Conservation (phyloP, 2,888 invertebrate genomes). For the Enchytraeus crypticus region DNA sequence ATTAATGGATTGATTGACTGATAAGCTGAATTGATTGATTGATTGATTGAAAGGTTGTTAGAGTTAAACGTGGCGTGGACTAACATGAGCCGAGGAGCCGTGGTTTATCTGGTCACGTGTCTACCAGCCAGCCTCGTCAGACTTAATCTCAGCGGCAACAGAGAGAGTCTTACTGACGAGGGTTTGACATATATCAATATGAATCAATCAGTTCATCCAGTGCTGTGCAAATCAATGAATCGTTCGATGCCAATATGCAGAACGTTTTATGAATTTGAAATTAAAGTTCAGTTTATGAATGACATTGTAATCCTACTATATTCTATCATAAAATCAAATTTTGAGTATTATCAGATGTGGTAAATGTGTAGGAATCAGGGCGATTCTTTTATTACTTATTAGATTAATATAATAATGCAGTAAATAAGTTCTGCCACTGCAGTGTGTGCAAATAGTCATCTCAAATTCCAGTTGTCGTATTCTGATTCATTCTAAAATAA, state of each 20-base stretch:
- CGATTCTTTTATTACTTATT: too few species aligned
- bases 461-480: too few species aligned
- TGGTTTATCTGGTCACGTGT: slow-evolving; percentile 57
- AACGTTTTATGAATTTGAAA: background rate
- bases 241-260: background rate
- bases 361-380: too few species aligned
- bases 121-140: slow-evolving; percentile 61
- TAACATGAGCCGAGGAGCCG: slow-evolving; percentile 56
- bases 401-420: too few species aligned
- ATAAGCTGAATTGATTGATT: background rate
- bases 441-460: too few species aligned
- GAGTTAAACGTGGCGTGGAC: slow-evolving; percentile 72
- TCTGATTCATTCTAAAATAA: too few species aligned
- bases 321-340: background rate
- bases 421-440: too few species aligned
- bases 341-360: too few species aligned
- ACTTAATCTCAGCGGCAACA: slow-evolving; percentile 74
- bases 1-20: too few species aligned
- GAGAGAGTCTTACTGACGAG: slow-evolving; percentile 65
- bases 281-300: background rate
- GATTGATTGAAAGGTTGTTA: slow-evolving; percentile 53
- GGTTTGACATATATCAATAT: slow-evolving; percentile 43
- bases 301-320: background rate
- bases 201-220: background rate
- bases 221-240: background rate